Evolutionary conservation across 2,797 vertebrate species (phyloP).

Genomic region (Melanotaenia maccullochi): DNA sequence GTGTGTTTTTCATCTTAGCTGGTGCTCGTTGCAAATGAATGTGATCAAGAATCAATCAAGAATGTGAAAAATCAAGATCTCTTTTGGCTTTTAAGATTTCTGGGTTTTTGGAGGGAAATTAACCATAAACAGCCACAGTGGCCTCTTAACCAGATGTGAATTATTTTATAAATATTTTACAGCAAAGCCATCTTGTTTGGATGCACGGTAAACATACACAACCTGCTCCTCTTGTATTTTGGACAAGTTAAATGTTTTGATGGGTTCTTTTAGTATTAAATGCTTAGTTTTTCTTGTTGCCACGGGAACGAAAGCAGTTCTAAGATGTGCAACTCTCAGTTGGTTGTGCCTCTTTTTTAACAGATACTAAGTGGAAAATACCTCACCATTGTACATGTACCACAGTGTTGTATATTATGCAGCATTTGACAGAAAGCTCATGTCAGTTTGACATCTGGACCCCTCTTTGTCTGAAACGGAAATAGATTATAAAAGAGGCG

Average conservation of each 20-base stretch:
- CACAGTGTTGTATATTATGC: neutral
- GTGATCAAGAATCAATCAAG: too few relatives aligned
- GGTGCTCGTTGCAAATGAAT: neutral
- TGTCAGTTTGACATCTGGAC: conserved; percentile 5
- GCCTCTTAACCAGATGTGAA: neutral
- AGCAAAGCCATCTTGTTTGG: neutral
- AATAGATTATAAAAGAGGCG: conserved; percentile 7
- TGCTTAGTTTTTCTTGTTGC: conserved; percentile 15
- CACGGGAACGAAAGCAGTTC: conserved; percentile 11
- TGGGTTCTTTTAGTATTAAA: neutral
- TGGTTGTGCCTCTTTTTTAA: neutral
- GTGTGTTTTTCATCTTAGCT: neutral
- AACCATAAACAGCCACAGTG: neutral
- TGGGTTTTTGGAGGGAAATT: neutral
- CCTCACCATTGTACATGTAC: neutral
- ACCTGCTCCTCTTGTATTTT: conserved; percentile 1
- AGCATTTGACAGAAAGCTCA: neutral
- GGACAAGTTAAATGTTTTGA: neutral
- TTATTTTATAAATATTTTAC: neutral
- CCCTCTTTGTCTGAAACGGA: conserved; percentile 5
- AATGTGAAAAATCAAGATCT: neutral
- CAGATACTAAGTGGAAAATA: neutral
- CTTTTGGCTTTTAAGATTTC: neutral
- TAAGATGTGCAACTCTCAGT: neutral
- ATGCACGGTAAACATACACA: neutral